Evolutionary conservation across 2,797 vertebrate species (phyloP).

Genomic region (Notolepis coatsorum): DNA sequence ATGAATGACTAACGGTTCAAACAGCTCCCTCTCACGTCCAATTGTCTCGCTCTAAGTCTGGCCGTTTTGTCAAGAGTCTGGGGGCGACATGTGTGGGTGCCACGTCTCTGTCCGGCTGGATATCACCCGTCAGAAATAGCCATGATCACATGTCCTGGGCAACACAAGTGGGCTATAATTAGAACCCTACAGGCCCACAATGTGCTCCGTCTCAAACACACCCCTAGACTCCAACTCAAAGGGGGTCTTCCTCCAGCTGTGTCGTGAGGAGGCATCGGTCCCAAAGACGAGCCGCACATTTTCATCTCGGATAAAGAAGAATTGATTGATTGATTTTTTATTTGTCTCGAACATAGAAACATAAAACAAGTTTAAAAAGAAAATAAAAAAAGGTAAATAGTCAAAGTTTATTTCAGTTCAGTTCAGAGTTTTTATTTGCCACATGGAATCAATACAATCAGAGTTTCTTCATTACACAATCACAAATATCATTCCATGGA

Average conservation of each 20-base stretch:
- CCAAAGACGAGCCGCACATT: neutral
- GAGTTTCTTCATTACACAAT: too few species aligned
- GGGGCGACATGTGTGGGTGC: conserved; percentile 75
- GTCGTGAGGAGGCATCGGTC: neutral
- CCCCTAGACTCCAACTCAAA: neutral
- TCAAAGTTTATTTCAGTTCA: too few species aligned
- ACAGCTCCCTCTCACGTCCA: conserved; percentile 40
- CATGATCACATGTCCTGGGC: conserved; percentile 77
- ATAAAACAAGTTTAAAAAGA: too few species aligned
- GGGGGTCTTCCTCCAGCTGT: conserved; percentile 9
- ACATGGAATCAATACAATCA: too few species aligned
- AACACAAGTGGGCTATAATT: conserved; percentile 78
- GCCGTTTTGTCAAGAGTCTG: conserved; percentile 72
- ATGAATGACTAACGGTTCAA: conserved; percentile 41
- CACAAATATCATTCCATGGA: too few species aligned
- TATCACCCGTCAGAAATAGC: conserved; percentile 82
- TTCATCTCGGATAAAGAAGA: neutral
- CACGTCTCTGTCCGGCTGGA: conserved; percentile 72
- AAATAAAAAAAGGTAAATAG: too few species aligned
- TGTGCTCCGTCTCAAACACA: conserved; percentile 51
- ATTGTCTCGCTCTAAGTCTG: conserved; percentile 58
- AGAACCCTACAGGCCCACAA: conserved; percentile 58
- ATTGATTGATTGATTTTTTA: too few species aligned
- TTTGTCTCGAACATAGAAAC: too few species aligned
- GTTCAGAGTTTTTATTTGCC: too few species aligned